Base-by-base conservation (phyloP, 2,113 vertebrate genomes). In the Hippocampus abdominalis region DNA sequence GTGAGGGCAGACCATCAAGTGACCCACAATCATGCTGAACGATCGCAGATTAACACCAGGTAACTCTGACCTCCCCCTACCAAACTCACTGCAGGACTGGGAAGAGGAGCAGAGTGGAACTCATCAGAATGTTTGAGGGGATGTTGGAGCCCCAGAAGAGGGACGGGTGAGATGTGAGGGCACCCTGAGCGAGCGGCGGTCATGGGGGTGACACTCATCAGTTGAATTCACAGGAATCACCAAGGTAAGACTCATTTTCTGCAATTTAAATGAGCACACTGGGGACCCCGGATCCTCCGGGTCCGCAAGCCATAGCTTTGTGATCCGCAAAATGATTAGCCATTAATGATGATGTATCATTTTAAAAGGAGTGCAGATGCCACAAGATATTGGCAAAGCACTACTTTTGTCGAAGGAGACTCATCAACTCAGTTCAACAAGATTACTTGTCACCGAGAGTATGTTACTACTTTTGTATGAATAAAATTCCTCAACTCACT, bases 1-100 rank as follows among this genome's bases (percentile, higher is more conserved):
- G 74, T 71, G 67, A 77, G 61, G 74, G 39, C 39, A 40, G 23
- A 39, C 36, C 42, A 18, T 64, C 40, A 46, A 71, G 78, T 86
- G 86, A 91, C 78, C 86, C 76, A 85, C 68, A 87, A 89, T 88
- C 84, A 84, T 84, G 74, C 75, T 59, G 61, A 76, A 84, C 68
- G 60, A 59, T 79, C 79, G 73, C 70, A 76, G 79, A 82, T 87
- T 82, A 85, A 83, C 51, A 36, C 51, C 81, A 82, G 78, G 72
- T 81, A 82, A 73, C 64, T 1, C 56, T 9, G 49, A 10, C 67
- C 68, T 49, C 73, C 73, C 71, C n/a, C 60, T 53, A 8, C 32
- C 49, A 61, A 8, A 32, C 69, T 65, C 39, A 64, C 53, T 10
- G n/a, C 2, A 54, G 36, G 1, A 69, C 48, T 27, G 46, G 40